Evolutionary conservation across 1,140 invertebrate species (phyloP).

Genomic region (Ceratoteleas bidentatus): DNA sequence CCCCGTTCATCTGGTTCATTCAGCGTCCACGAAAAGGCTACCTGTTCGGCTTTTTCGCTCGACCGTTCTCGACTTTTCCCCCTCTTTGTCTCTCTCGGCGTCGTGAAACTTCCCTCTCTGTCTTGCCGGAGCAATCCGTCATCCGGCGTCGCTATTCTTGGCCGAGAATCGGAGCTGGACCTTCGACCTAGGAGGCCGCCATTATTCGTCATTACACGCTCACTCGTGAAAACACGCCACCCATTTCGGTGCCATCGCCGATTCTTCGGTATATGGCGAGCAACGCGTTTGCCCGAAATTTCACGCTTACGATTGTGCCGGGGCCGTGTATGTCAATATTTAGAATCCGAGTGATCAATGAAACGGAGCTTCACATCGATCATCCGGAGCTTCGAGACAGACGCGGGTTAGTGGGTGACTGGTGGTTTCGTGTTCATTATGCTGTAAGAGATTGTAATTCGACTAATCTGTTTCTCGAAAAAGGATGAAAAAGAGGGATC

Average conservation of each 20-base stretch:
- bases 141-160: slow-evolving; percentile 73
- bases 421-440: slow-evolving; percentile 9
- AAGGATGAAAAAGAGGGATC: no score
- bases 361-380: slow-evolving; percentile 53
- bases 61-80: not conserved
- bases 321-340: slow-evolving; percentile 65
- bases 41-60: slow-evolving; percentile 59
- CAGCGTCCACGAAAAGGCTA: slow-evolving; percentile 58
- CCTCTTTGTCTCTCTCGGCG: no score
- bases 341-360: slow-evolving; percentile 61
- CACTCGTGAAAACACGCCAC: slow-evolving; percentile 77
- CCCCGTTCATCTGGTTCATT: slow-evolving; percentile 53
- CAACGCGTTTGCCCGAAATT: slow-evolving; percentile 47
- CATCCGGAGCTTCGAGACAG: slow-evolving; percentile 27
- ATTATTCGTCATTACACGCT: slow-evolving; percentile 81
- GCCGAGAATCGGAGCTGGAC: slow-evolving; percentile 64
- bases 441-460: not conserved
- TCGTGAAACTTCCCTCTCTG: slow-evolving; percentile 2
- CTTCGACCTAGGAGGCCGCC: slow-evolving; percentile 70
- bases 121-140: slow-evolving; percentile 75
- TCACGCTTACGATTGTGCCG: slow-evolving; percentile 55
- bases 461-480: no score
- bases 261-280: slow-evolving; percentile 37
- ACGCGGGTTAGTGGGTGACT: slow-evolving; percentile 28
- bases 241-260: slow-evolving; percentile 47